Evolutionary conservation across 2,797 vertebrate species (phyloP).

Genomic region (Orientallactaga sibirica): DNA sequence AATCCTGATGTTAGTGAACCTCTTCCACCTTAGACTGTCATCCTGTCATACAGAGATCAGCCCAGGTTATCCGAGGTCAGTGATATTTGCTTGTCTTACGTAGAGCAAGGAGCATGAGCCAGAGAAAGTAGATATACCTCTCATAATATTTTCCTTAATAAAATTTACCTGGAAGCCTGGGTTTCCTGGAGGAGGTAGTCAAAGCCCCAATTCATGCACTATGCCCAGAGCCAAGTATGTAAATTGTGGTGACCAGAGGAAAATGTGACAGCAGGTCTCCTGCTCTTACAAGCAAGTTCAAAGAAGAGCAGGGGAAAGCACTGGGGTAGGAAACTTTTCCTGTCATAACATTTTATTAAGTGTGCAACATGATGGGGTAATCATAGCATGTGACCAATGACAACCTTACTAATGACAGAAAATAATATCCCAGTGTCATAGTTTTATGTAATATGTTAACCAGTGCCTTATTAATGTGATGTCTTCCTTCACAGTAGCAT

Average conservation of each 20-base stretch:
- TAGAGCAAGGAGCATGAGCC: not conserved
- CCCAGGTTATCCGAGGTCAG: not conserved
- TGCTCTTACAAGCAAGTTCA: not conserved
- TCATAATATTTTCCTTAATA: not conserved
- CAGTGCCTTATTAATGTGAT: not conserved
- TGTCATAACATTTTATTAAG: not conserved
- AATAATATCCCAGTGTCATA: not conserved
- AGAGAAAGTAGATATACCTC: not conserved
- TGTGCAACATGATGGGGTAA: not conserved
- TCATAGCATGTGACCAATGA: not conserved
- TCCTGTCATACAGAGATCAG: not conserved
- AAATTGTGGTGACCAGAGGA: not conserved
- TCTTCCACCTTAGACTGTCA: not conserved
- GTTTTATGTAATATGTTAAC: conserved; percentile 35
- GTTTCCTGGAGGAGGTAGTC: not conserved
- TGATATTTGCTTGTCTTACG: not conserved
- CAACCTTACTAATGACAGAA: not conserved
- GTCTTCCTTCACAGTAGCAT: not conserved
- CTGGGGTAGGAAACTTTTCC: not conserved
- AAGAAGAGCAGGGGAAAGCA: not conserved
- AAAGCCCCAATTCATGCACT: not conserved
- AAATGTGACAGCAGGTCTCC: not conserved
- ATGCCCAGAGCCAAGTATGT: fast-evolving
- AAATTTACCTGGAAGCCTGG: not conserved
- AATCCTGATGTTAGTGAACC: not conserved